Evolutionary conservation across 2,888 invertebrate species (phyloP), one percentile per base, ranked within the genome.

Genomic region (Eristalis tenax): DNA sequence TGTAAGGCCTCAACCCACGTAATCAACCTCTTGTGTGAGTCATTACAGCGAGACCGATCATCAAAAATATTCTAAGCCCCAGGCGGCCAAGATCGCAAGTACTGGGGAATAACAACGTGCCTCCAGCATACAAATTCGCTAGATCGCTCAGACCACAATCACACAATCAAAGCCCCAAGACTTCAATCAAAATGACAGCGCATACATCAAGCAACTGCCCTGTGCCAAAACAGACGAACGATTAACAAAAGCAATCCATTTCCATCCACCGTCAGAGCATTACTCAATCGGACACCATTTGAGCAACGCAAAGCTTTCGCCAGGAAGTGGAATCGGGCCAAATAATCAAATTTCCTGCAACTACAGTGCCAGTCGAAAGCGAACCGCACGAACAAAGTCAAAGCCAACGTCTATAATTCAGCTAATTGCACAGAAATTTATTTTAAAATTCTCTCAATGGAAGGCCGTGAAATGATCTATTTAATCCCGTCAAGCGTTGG

Each of bases 391-490:
- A 75, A 18, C 50, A 73, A 77, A 63, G 66, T 63, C 43, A 73
- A 80, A 76, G 61, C 32, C 50, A 50, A 18, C 50, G 50, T 8
- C 50, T 18, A 50, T 13, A 61, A 50, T 61, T 75, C 56, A 65
- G 43, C 63, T 43, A 76, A 84, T 76, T 80, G 56, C 76, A 68
- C 38, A 23, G 71, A 66, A 8, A 13, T 35, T 76, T 38, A 66
- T 81, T 82, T 77, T 57, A 23, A 82, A 86, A 74, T 74, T 78
- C 50, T 77, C 73, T 86, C 82, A 86, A 86, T 86, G 86, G 61
- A 86, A 86, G 86, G 86, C 56, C 82, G 74, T 50, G 50, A 73
- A 83, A 74, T 82, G 85, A 85, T 85, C 77, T 86, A 78, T 70
- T 78, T 86, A 66, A 86, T 73, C 65, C 71, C 59, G 63, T 68